Percentiles rank a stretch among this genome's conserved stretches.
These are phyloP conservation scores for Drosophila putrida DNA, from an alignment of 2,888 invertebrate genomes.

Conservation along the genomic window DNA sequence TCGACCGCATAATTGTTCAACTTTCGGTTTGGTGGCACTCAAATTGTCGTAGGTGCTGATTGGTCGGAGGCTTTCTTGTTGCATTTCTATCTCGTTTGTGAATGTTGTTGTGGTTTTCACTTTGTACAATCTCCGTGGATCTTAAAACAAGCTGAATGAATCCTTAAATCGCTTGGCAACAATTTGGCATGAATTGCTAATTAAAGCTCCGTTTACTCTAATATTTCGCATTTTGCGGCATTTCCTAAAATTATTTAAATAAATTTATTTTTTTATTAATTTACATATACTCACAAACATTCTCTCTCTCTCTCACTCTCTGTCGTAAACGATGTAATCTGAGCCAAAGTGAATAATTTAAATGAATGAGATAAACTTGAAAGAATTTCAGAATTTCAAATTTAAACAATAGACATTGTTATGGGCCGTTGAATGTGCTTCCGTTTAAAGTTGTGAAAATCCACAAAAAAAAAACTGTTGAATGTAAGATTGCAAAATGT, in stretches of 20 bases:
- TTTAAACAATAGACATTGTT: constrained; percentile 8
- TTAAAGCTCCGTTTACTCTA: neutral
- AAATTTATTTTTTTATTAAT: too few species aligned
- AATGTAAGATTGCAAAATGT: neutral
- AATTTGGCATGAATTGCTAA: constrained; percentile 12
- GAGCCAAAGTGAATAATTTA: too few species aligned
- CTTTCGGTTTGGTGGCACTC: constrained; percentile 66
- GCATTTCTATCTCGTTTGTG: constrained; percentile 60
- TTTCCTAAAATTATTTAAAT: constrained; percentile 37
- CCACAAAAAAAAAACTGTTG: neutral
- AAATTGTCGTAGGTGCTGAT: constrained; percentile 85
- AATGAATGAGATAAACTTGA: too few species aligned
- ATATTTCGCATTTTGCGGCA: constrained; percentile 27
- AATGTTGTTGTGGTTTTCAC: constrained; percentile 7
- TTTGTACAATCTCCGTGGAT: constrained; percentile 1
- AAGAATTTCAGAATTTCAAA: neutral
- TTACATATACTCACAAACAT: neutral
- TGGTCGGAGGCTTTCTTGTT: constrained; percentile 79
- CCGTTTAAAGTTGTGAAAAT: constrained; percentile 13
- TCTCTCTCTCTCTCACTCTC: too few species aligned
- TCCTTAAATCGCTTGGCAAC: neutral
- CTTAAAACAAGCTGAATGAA: constrained; percentile 5
- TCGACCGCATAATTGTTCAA: constrained; percentile 15
- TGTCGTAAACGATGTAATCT: too few species aligned
- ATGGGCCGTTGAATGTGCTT: constrained; percentile 44